Conservation (phyloP, 2,113 vertebrate genomes). For the Rhinolophus ferrumequinum region DNA sequence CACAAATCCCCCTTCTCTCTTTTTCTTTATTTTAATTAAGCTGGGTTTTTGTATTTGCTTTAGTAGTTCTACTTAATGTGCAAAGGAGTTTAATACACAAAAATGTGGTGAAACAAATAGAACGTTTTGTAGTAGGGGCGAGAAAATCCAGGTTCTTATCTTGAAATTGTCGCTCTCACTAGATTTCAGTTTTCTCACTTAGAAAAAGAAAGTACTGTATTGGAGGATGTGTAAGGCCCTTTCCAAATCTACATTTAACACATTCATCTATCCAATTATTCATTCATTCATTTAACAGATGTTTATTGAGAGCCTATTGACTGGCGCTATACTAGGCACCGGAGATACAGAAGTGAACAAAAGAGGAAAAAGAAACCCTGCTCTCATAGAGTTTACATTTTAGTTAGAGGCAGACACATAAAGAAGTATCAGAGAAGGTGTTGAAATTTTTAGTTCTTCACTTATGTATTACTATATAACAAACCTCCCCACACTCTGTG, state of each 20-base stretch:
- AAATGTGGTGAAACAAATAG: background rate
- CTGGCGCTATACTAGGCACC: background rate
- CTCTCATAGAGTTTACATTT: background rate
- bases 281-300: background rate
- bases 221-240: background rate
- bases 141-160: background rate
- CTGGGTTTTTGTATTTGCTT: background rate
- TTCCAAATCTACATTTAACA: background rate
- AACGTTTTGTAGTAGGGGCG: background rate
- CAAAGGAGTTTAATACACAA: background rate
- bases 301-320: background rate
- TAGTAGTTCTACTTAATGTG: background rate
- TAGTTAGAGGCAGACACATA: background rate
- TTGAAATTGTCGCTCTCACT: background rate
- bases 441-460: background rate
- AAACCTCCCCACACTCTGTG: background rate
- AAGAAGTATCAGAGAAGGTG: background rate
- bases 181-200: background rate
- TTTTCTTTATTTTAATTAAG: background rate
- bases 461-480: background rate
- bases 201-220: background rate
- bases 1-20: background rate
- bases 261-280: background rate
- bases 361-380: background rate
- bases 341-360: background rate